Conservation (phyloP, 2,888 invertebrate species). For the Drosophila birchii region DNA sequence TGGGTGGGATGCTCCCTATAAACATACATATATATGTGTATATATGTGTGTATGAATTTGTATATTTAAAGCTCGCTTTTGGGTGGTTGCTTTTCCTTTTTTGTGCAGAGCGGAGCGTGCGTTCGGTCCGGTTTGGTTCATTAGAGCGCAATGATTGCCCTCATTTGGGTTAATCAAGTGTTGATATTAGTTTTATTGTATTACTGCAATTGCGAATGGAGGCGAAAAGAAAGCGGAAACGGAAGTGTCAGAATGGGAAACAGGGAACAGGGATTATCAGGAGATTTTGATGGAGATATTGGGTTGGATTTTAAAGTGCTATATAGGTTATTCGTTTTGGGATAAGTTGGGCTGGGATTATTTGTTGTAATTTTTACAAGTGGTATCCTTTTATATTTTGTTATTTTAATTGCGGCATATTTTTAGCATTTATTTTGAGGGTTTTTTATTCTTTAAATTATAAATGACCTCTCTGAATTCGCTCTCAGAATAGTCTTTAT, state of each 20-base stretch:
- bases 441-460: no score
- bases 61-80: conserved; percentile 4
- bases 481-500: no score
- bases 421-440: no score
- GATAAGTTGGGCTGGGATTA: not conserved
- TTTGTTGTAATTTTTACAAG: not conserved
- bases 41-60: conserved; percentile 3
- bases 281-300: conserved; percentile 2
- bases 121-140: conserved; percentile 74
- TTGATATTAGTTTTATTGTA: conserved; percentile 70
- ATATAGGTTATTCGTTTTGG: not conserved
- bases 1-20: conserved; percentile 28
- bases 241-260: conserved; percentile 21
- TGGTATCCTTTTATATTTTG: no score
- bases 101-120: conserved; percentile 53
- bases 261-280: not conserved
- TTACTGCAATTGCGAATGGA: conserved; percentile 45
- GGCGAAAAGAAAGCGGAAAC: conserved; percentile 28
- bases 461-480: no score
- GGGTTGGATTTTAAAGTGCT: not conserved
- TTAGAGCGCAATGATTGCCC: conserved; percentile 78
- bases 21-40: not conserved
- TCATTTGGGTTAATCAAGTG: conserved; percentile 78
- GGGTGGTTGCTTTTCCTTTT: conserved; percentile 8
- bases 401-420: no score